Evolutionary conservation across 2,888 invertebrate species (phyloP).

Genomic region (Odontocolon sp.): DNA sequence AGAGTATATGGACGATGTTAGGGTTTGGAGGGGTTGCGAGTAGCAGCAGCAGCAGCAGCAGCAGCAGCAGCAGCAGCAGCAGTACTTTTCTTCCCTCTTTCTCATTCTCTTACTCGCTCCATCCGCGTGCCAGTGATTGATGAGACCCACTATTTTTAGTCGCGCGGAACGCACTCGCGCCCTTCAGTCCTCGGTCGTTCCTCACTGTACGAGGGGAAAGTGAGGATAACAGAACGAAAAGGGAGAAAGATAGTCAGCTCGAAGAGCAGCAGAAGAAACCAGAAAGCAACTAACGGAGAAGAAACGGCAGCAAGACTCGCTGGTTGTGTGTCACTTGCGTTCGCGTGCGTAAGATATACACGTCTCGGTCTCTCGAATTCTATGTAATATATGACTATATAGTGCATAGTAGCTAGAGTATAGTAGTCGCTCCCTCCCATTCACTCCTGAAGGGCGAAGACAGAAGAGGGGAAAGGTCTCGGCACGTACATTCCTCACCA

Average conservation of each 20-base stretch:
- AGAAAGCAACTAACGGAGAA: neutral
- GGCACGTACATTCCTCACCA: constrained; percentile 26
- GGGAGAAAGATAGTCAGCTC: constrained; percentile 28
- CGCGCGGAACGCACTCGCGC: constrained; percentile 35
- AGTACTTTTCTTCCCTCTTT: neutral
- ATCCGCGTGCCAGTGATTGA: constrained; percentile 56
- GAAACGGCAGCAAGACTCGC: constrained; percentile 1
- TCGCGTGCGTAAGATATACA: constrained; percentile 25
- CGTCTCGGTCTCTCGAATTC: neutral
- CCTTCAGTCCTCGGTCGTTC: constrained; percentile 16
- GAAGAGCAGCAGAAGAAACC: constrained; percentile 28
- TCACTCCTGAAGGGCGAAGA: constrained; percentile 24
- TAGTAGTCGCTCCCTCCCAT: neutral
- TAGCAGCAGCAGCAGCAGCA: neutral
- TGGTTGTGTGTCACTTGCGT: constrained; percentile 16
- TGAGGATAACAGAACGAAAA: neutral
- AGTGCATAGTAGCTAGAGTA: neutral
- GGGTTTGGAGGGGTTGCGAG: constrained; percentile 36
- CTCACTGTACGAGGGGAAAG: neutral
- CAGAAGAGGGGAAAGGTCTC: constrained; percentile 25
- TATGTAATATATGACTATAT: neutral
- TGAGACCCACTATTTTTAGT: constrained; percentile 61
- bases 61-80: neutral
- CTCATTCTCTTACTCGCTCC: neutral
- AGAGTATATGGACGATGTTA: constrained; percentile 32